Evolutionary conservation across 2,888 invertebrate species (phyloP), one percentile per base, ranked within the genome.

Genomic region (Sesamia inferens): DNA sequence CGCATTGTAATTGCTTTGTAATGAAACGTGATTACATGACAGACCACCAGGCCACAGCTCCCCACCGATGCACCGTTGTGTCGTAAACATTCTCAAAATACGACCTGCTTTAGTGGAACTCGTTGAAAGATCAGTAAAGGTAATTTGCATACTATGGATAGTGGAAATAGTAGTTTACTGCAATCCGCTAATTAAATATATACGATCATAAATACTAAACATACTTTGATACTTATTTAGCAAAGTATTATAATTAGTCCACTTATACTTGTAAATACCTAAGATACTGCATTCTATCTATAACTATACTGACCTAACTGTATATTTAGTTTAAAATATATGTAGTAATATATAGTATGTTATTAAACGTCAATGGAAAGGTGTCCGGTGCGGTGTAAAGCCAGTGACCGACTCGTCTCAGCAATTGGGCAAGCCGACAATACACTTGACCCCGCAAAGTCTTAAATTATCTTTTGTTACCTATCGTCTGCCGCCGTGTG

Each of bases 381-480:
- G 84, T 88, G 87, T 89, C 79, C 78, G 83, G 86, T 89, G 74
- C 81, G 84, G 85, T 85, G 88, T 88, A 88, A 92, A 92, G 93
- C 91, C 95, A 94, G 92, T 95, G 95, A 94, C 95, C 94, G 92
- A 88, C 88, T 90, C 91, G 89, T 88, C 90, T 88, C 90, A 90
- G 89, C 94, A 95, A 95, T 95, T 95, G 94, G 94, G 91, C 90
- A 90, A 91, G 88, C 90, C 92, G 93, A 89, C 93, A 88, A 88
- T 92, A 93, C 93, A 94, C 93, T 94, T 95, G 95, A 95, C 94
- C 95, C 91, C 93, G 89, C 92, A 92, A 92, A 91, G 92, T 92
- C 90, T 92, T 92, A 89, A 94, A 94, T 94, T 93, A 92, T 92
- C 90, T 91, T 91, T 90, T 91, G 91, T 92, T 92, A 92, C 92